Evolutionary conservation across 2,113 vertebrate species (phyloP), one percentile per base, ranked within the genome.

Genomic region (Mastomys natalensis): DNA sequence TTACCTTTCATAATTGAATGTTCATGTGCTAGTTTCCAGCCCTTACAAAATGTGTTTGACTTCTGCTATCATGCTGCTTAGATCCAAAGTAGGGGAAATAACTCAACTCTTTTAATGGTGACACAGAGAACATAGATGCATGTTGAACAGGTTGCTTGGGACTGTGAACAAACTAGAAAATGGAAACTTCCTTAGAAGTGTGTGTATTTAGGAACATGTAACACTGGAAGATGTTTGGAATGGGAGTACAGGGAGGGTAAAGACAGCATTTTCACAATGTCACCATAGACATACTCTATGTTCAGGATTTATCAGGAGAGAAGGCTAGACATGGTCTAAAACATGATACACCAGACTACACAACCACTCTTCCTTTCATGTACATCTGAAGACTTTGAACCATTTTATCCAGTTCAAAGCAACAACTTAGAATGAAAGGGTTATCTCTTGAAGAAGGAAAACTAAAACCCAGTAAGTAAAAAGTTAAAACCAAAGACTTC

Each of bases 401-500:
- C 73, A 96, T 76, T 90, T 84, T 77, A 43, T 34, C 45, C 4
- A 45, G 22, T 43, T 93, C 73, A 90, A 77, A 73, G 72, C 13
- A 88, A 29, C 64, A 95, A 87, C 34, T 64, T 40, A 17, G 58
- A 91, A 31, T 76, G 86, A 89, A 90, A 90, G 43, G 64, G 55
- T 70, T 77, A 34, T 1, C 51, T 93, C 45, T 55, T 64, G 29
- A 93, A 72, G 22, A 77, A 48, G 55, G 17, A 80, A 84, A 76
- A 92, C 87, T 1, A 91, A 17, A 91, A 89, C 40, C 21, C 31
- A 60, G 55, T 55, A 51, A 60, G 5, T 37, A 91, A 93, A 29
- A 89, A 92, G 48, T 45, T 40, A n/a, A 92, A 81, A 81, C 5
- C 3, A 64, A 93, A 97, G 29, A 40, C 34, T 94, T 87, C 68